phyloP scores from a whole-genome alignment of 1,140 invertebrate species.

The Aphis craccivora region DNA sequence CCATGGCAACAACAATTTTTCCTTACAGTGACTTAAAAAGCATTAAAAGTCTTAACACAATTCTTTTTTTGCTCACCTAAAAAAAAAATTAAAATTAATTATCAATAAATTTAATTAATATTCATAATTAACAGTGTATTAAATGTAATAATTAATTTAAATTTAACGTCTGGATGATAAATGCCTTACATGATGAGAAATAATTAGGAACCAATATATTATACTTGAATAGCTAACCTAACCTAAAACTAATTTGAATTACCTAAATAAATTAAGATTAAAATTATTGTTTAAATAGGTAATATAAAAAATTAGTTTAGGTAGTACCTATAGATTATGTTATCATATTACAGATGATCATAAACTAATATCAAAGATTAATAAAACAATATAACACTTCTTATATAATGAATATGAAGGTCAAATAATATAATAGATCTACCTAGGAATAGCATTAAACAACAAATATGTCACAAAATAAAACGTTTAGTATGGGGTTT shows the following conservation, averaged over 20 bases:
- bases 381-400: not conserved
- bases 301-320: not conserved
- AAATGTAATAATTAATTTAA: not conserved
- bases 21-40: not conserved
- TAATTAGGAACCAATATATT: not conserved
- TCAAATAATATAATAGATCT: not conserved
- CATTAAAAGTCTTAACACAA: not conserved
- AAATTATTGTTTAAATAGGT: not conserved
- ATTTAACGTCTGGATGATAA: not conserved
- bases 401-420: not conserved
- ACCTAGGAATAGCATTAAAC: not conserved
- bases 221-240: not conserved
- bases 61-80: not conserved
- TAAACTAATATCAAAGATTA: not conserved
- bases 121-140: not conserved
- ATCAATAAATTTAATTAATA: not conserved
- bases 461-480: not conserved
- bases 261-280: not conserved
- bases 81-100: not conserved
- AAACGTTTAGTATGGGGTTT: too few relatives aligned
- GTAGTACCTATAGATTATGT: not conserved
- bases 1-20: not conserved
- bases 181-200: not conserved
- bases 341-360: not conserved
- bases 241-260: not conserved